phyloP scores from a whole-genome alignment of 2,888 invertebrate genomes.

The Micoletzkya japonica region DNA sequence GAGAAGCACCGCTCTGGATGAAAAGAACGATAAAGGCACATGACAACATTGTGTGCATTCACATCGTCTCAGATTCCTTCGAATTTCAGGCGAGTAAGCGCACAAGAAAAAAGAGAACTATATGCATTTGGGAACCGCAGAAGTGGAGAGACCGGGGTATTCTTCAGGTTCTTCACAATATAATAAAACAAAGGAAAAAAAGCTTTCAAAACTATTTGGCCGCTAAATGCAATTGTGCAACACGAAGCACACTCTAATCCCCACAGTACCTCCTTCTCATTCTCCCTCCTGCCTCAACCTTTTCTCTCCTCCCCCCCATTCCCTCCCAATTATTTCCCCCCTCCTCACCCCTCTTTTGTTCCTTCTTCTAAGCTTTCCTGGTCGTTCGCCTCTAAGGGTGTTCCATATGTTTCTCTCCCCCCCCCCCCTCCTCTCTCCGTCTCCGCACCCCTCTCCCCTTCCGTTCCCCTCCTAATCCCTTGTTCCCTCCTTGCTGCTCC shows the following conservation, averaged over 20 bases:
- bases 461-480: neutral
- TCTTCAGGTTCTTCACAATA: neutral
- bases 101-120: neutral
- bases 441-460: neutral
- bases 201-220: neutral
- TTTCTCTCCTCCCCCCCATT: slow-evolving; percentile 7
- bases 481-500: no score
- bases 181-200: neutral
- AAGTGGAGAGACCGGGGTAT: neutral
- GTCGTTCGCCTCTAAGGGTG: no score
- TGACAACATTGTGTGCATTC: no score
- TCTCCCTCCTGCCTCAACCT: slow-evolving; percentile 1
- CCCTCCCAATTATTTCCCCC: slow-evolving; percentile 1
- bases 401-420: neutral
- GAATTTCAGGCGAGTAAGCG: neutral
- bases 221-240: neutral
- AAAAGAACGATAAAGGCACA: no score
- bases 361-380: neutral
- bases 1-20: no score
- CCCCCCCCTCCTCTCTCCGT: neutral
- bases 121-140: neutral
- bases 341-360: neutral
- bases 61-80: neutral
- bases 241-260: neutral
- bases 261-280: slow-evolving; percentile 3